Conservation (phyloP, 2,888 invertebrate species). For the Chrysodeixis includens region DNA sequence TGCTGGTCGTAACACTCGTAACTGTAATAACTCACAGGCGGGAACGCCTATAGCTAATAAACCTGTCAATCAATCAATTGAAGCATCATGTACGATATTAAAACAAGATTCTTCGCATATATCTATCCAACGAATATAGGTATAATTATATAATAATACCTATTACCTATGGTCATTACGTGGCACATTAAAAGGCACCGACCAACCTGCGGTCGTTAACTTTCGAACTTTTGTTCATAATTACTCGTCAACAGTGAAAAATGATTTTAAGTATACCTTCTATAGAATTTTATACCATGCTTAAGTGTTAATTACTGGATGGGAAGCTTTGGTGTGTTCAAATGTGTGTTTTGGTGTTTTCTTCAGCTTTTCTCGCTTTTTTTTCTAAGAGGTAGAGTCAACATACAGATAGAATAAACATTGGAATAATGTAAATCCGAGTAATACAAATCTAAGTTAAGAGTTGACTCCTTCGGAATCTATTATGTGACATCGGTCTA, state of each 20-base stretch:
- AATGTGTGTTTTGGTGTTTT: too few species aligned
- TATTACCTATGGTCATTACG: conserved; percentile 22
- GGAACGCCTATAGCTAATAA: conserved; percentile 33
- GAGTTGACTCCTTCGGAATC: too few species aligned
- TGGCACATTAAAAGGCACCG: conserved; percentile 29
- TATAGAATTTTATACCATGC: not conserved
- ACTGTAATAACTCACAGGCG: conserved; percentile 32
- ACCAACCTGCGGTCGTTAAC: conserved; percentile 42
- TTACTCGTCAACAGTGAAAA: conserved; percentile 32
- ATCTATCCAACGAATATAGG: conserved; percentile 13
- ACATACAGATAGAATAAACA: too few species aligned
- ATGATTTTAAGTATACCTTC: conserved; percentile 14
- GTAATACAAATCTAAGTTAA: too few species aligned
- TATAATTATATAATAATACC: conserved; percentile 30
- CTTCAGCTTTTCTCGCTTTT: too few species aligned
- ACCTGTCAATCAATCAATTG: conserved; percentile 39
- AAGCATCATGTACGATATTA: conserved; percentile 26
- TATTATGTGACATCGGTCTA: too few species aligned
- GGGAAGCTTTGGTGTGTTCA: not conserved
- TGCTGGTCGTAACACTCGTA: conserved; percentile 1
- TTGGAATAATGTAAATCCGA: too few species aligned
- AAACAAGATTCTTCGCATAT: conserved; percentile 28
- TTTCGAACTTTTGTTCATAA: conserved; percentile 34
- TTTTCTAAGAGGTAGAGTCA: too few species aligned
- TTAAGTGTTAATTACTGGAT: not conserved